These are phyloP conservation scores for Hoplodrina blanda DNA, from an alignment of 2,888 invertebrate genomes.

Conservation along the genomic window DNA sequence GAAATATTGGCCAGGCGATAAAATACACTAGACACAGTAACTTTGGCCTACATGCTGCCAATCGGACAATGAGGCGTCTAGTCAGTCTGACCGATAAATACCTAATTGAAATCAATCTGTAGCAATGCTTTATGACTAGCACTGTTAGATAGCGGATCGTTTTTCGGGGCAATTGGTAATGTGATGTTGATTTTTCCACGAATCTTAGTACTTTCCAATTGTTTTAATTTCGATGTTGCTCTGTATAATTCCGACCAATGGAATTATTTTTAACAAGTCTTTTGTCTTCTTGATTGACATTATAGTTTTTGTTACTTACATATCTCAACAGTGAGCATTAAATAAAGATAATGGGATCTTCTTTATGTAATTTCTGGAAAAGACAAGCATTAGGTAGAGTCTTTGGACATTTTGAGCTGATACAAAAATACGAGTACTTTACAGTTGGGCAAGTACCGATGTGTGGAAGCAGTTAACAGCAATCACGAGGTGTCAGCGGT, in stretches of 20 bases:
- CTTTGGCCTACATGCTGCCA: conserved; percentile 59
- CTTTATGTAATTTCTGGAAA: not conserved
- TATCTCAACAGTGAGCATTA: not conserved
- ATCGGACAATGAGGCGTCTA: conserved; percentile 59
- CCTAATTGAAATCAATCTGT: conserved; percentile 64
- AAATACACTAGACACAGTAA: conserved; percentile 52
- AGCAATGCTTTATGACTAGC: conserved; percentile 44
- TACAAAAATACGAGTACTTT: conserved; percentile 64
- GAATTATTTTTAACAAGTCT: too few relatives aligned
- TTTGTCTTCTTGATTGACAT: too few relatives aligned
- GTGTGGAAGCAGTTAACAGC: conserved; percentile 92
- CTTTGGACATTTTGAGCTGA: not conserved
- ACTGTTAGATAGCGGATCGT: conserved; percentile 15
- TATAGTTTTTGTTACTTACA: not conserved
- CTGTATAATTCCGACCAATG: not conserved
- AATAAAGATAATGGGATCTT: not conserved
- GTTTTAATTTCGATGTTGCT: too few relatives aligned
- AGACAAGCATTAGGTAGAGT: not conserved
- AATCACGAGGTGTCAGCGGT: conserved; percentile 91
- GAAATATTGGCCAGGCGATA: conserved; percentile 18
- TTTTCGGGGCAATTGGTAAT: conserved; percentile 44
- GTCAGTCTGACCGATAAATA: conserved; percentile 58
- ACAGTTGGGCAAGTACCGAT: conserved; percentile 93
- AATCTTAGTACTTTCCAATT: conserved; percentile 10
- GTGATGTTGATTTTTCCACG: conserved; percentile 19